These are phyloP conservation scores for Hybos culiciformis DNA, from an alignment of 2,888 invertebrate genomes.

Conservation along the genomic window DNA sequence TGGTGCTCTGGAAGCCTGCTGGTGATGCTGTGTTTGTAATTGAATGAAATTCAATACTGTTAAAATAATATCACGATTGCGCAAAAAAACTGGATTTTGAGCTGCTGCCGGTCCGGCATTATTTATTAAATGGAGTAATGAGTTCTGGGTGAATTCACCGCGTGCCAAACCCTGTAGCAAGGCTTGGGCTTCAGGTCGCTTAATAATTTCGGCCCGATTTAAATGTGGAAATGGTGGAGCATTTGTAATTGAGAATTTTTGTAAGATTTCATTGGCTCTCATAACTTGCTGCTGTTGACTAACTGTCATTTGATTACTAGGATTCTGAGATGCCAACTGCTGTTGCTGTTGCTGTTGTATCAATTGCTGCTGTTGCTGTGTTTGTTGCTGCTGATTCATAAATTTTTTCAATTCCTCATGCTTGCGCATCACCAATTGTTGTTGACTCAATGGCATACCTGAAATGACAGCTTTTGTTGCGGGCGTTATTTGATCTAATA, in stretches of 20 bases:
- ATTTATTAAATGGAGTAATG: conserved; percentile 48
- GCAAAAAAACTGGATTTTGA: no score
- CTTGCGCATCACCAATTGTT: background rate
- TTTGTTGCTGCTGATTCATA: conserved; percentile 10
- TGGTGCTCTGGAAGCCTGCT: background rate
- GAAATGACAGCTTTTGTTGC: background rate
- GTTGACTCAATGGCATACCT: conserved; percentile 8
- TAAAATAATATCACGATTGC: conserved; percentile 56
- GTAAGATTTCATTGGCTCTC: conserved; percentile 3
- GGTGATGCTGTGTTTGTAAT: background rate
- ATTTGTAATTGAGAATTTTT: conserved; percentile 3
- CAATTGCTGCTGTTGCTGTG: conserved; percentile 14
- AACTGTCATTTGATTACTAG: conserved; percentile 12
- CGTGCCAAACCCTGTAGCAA: conserved; percentile 61
- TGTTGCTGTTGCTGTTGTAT: conserved; percentile 7
- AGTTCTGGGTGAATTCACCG: conserved; percentile 62
- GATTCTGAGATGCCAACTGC: conserved; percentile 3
- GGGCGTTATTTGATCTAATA: conserved; percentile 34
- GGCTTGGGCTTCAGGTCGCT: conserved; percentile 62
- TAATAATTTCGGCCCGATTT: conserved; percentile 42
- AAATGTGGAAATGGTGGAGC: no score
- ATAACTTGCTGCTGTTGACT: conserved; percentile 28
- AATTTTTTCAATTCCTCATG: conserved; percentile 2
- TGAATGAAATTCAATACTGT: conserved; percentile 39
- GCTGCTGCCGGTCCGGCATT: conserved; percentile 11